Conservation (phyloP, 2,888 invertebrate species). For the Apodemia duryi region DNA sequence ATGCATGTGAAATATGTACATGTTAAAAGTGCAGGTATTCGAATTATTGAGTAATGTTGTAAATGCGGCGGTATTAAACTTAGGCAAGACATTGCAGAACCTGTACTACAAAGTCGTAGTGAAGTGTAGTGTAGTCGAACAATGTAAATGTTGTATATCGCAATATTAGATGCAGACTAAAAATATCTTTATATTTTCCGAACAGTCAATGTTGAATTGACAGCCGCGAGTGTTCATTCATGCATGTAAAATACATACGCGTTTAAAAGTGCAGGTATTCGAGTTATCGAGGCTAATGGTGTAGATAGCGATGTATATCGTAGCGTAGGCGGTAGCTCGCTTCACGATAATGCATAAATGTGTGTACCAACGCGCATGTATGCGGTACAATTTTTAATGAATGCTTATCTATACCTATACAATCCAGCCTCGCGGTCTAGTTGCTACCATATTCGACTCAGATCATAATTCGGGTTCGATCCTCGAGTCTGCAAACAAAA, state of each 20-base stretch:
- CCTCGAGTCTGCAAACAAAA: no score
- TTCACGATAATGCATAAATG: conserved; percentile 37
- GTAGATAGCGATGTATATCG: conserved; percentile 54
- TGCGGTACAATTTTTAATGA: conserved; percentile 12
- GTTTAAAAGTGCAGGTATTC: conserved; percentile 52
- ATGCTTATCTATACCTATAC: not conserved
- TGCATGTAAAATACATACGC: conserved; percentile 40
- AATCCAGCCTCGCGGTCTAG: no score
- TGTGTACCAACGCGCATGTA: conserved; percentile 38
- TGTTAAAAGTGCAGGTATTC: conserved; percentile 52
- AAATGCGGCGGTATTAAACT: conserved; percentile 40
- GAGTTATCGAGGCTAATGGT: conserved; percentile 54
- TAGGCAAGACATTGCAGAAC: no score
- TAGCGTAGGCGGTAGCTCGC: conserved; percentile 48
- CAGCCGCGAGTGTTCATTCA: conserved; percentile 42
- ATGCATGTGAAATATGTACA: conserved; percentile 41
- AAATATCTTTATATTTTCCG: not conserved
- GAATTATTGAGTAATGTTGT: conserved; percentile 55
- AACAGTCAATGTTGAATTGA: conserved; percentile 16
- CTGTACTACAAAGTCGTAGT: conserved; percentile 37
- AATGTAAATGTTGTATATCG: not conserved
- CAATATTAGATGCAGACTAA: not conserved
- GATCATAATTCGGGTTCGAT: no score
- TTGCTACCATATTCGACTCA: no score
- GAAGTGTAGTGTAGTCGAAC: no score